Base-by-base conservation (phyloP, 2,888 invertebrate species). In the Tridacna gigas region DNA sequence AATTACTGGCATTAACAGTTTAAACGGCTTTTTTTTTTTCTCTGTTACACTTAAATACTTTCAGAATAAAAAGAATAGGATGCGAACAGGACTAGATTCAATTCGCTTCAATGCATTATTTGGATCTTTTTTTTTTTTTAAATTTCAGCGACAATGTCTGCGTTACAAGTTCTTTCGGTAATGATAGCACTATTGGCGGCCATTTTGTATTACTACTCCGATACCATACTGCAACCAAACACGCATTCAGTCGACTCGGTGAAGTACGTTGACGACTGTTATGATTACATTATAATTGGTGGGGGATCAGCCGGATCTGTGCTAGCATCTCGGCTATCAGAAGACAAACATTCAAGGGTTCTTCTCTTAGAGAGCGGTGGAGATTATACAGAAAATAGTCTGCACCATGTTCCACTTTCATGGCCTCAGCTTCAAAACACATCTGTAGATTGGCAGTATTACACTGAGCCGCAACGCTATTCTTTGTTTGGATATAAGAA, bases 341-440 rank as follows among this genome's bases (percentile, higher is more conserved):
- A 67, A 67, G 45, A 67, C n/a, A n/a, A 67, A 67, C 20, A 45
- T 2, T n/a, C 45, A 11, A 3, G 56, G 5, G 93, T 82, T 89
- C 89, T 95, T 37, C 73, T 95, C 26, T 28, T 94, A 66, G 95
- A 95, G 86, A 95, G 95, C 5, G 95, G 95, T 0, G 94, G 94
- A 0, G 90, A 91, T 37, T 95, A 95, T 92, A 92, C 92, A 85
- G 93, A 84, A n/a, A 80, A 81, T 61, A 93, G 93, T 92, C 91
- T 92, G 69, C 93, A 95, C 67, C 93, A 94, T 80, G 94, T 95
- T 92, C 95, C 95, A 0, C 94, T 95, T 13, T 94, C 94, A 5
- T 90, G 95, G 20, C 94, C 94, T 86, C 94, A 94, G 67, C 89
- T 95, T n/a, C 80, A 89, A 45, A 86, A 91, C 75, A 88, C 90